phyloP scores from a whole-genome alignment of 2,888 invertebrate species.

The Rotaria socialis region DNA sequence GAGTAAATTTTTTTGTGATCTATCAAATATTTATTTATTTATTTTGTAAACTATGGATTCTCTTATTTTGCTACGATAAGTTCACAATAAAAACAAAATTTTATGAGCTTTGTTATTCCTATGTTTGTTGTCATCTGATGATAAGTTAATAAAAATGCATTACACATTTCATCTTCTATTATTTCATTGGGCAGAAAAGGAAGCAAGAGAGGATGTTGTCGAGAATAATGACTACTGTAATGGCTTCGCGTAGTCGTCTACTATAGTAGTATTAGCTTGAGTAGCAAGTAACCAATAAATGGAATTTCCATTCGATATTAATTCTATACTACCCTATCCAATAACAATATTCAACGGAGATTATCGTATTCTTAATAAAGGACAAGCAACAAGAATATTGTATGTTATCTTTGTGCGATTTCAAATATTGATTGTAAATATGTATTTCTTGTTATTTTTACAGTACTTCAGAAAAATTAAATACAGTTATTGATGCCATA shows the following conservation, averaged over 20 bases:
- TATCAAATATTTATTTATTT: neutral
- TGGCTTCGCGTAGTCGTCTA: neutral
- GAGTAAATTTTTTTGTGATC: neutral
- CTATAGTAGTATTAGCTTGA: neutral
- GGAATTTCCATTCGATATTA: slow-evolving; percentile 56
- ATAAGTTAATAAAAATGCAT: neutral
- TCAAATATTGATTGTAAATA: neutral
- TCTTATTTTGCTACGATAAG: neutral
- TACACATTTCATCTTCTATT: neutral
- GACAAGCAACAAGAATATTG: neutral
- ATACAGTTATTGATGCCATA: slow-evolving; percentile 55
- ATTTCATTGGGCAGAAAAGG: neutral
- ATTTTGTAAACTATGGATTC: neutral
- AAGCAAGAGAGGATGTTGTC: neutral
- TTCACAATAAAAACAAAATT: neutral
- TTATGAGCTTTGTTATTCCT: neutral
- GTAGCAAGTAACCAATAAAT: slow-evolving; percentile 42
- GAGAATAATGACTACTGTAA: neutral
- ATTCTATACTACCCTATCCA: slow-evolving; percentile 51
- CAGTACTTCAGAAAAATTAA: slow-evolving; percentile 49
- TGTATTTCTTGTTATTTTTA: neutral
- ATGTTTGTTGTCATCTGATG: neutral
- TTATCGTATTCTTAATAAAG: slow-evolving; percentile 37
- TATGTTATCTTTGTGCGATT: neutral
- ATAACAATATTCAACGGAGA: slow-evolving; percentile 52